Base-by-base conservation (phyloP, 2,113 vertebrate species). In the Blennius ocellaris region DNA sequence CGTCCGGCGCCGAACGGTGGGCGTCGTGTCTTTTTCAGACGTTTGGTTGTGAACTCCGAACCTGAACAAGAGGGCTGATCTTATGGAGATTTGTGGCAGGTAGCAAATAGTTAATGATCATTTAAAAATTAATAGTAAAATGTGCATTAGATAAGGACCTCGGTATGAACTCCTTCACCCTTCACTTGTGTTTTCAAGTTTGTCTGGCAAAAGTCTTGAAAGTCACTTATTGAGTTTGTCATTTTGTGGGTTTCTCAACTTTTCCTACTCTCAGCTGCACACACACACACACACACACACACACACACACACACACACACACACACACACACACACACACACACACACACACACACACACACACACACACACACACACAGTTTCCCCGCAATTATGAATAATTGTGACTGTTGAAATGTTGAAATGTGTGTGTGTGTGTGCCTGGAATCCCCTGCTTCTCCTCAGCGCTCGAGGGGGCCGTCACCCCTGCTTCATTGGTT, bases 361-460 rank as follows among this genome's bases (percentile, higher is more conserved):
- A 62, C 67, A 63, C 50, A 66, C 66, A 39, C 69, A 66, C 59
- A 65, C n/a, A 8, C 12, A 53, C 76, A 17, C 51, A 60, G 16
- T 84, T 86, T 64, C 63, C 67, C 57, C 69, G 89, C 94, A 95
- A 95, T 96, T 94, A 95, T 92, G 87, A 88, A 90, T 94, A 94
- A 95, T 90, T 93, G 94, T 93, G 79, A 93, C 93, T 90, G 76
- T 83, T 78, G 68, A 87, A 87, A 81, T 82, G n/a, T n/a, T n/a
- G n/a, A n/a, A n/a, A n/a, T n/a, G n/a, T n/a, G n/a, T n/a, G 21
- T 30, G 92, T 92, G 70, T 94, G 93, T 93, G 93, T 69, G 84
- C 61, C 73, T 72, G 58, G 65, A 83, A 52, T 87, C 77, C 76
- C 81, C 84, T 89, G 82, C 69, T 86, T 90, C 88, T 90, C 78